These are phyloP conservation scores for Allobates femoralis DNA, from an alignment of 2,797 vertebrate species.

Conservation along the genomic window DNA sequence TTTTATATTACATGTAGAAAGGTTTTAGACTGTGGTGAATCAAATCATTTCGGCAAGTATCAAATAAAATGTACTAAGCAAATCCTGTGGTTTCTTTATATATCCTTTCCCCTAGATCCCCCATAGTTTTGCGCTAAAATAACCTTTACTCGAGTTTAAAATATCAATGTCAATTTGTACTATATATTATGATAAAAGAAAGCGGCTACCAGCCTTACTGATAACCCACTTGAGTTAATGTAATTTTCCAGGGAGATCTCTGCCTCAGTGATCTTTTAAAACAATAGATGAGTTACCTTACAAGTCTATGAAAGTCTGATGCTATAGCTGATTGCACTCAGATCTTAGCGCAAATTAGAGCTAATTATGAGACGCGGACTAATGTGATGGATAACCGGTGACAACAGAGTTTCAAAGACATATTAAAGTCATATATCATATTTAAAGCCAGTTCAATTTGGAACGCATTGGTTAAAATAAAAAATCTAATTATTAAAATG, in stretches of 20 bases:
- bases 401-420: slow-evolving; percentile 43
- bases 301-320: slow-evolving; percentile 34
- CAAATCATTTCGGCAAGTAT: no score
- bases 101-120: background rate
- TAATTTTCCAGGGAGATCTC: background rate
- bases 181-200: background rate
- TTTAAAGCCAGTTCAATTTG: slow-evolving; percentile 31
- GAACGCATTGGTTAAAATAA: slow-evolving; percentile 21
- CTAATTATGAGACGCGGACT: slow-evolving; percentile 26
- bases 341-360: slow-evolving; percentile 43
- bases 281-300: slow-evolving; percentile 18
- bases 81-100: background rate
- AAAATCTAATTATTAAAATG: slow-evolving; percentile 42
- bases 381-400: slow-evolving; percentile 53
- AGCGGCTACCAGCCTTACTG: background rate
- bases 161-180: background rate
- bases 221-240: slow-evolving; percentile 13
- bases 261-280: slow-evolving; percentile 27
- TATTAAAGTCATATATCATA: slow-evolving; percentile 54
- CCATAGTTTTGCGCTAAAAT: background rate
- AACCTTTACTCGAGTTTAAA: background rate
- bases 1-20: no score
- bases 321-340: slow-evolving; percentile 41
- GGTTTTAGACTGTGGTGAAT: no score
- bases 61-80: no score